These are phyloP conservation scores for Cololabis saira DNA, from an alignment of 2,113 vertebrate species.

Conservation along the genomic window DNA sequence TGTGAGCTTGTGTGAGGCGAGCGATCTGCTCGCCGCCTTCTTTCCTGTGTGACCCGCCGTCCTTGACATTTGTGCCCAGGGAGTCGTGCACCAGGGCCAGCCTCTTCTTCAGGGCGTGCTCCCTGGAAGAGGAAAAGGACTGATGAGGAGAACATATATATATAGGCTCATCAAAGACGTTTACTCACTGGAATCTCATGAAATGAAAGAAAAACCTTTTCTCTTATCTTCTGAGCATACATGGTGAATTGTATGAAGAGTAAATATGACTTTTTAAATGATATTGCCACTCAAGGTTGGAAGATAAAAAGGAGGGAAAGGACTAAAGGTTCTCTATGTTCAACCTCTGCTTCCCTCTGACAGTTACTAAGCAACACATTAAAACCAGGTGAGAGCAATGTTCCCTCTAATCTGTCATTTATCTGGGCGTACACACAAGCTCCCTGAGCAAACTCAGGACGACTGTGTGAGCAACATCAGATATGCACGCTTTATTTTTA, in stretches of 20 bases:
- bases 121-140: constrained; percentile 66
- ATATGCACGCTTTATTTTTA: too few relatives aligned
- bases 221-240: neutral
- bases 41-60: constrained; percentile 67
- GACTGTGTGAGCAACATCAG: too few relatives aligned
- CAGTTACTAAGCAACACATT: constrained; percentile 69
- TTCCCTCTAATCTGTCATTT: too few relatives aligned
- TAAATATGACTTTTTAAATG: neutral
- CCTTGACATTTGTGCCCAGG: constrained; percentile 76
- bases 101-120: constrained; percentile 74
- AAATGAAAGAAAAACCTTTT: constrained; percentile 1
- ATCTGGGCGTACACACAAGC: too few relatives aligned
- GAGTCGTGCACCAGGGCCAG: constrained; percentile 76
- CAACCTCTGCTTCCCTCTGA: constrained; percentile 34
- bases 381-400: too few relatives aligned
- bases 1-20: constrained; percentile 85
- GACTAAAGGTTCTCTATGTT: constrained; percentile 15
- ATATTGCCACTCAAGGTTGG: constrained; percentile 32
- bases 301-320: constrained; percentile 26
- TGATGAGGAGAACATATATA: neutral
- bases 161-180: neutral
- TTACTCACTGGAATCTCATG: neutral
- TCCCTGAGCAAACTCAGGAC: too few relatives aligned
- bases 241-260: constrained; percentile 2
- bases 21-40: constrained; percentile 78